These are phyloP conservation scores for Siniperca obscura DNA, from an alignment of 2,797 vertebrate genomes.

Conservation along the genomic window DNA sequence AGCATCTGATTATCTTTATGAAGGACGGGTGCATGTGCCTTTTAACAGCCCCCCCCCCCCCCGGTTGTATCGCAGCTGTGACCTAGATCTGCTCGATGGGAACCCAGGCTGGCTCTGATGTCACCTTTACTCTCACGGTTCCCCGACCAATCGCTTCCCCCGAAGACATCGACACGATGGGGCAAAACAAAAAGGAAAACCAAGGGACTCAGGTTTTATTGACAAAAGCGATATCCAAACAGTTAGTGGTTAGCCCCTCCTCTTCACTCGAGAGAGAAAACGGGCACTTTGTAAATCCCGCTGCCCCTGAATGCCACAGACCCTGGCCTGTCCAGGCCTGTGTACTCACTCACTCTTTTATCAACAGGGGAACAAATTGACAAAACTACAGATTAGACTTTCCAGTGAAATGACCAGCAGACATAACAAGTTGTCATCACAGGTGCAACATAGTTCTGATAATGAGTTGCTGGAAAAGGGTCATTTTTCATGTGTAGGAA, in stretches of 20 bases:
- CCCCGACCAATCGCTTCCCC: slow-evolving; percentile 48
- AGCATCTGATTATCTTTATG: slow-evolving; percentile 37
- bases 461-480: background rate
- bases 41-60: background rate
- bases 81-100: slow-evolving; percentile 64
- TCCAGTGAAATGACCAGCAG: slow-evolving; percentile 47
- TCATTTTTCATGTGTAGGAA: slow-evolving; percentile 2
- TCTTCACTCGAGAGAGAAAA: slow-evolving; percentile 43
- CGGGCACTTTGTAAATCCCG: slow-evolving; percentile 50
- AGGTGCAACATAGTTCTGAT: slow-evolving; percentile 51
- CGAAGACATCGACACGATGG: slow-evolving; percentile 24
- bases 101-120: slow-evolving; percentile 55
- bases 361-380: slow-evolving; percentile 67
- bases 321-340: slow-evolving; percentile 74
- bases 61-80: slow-evolving; percentile 51
- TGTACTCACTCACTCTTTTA: slow-evolving; percentile 63
- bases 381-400: slow-evolving; percentile 64
- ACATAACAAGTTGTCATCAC: slow-evolving; percentile 63
- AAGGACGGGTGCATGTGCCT: slow-evolving; percentile 16
- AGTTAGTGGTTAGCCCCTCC: slow-evolving; percentile 33
- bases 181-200: slow-evolving; percentile 51
- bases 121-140: slow-evolving; percentile 69
- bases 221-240: slow-evolving; percentile 56
- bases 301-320: slow-evolving; percentile 70
- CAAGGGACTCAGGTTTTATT: slow-evolving; percentile 51